phyloP scores from a whole-genome alignment of 2,888 invertebrate genomes.

The Mallateleia sp. region DNA sequence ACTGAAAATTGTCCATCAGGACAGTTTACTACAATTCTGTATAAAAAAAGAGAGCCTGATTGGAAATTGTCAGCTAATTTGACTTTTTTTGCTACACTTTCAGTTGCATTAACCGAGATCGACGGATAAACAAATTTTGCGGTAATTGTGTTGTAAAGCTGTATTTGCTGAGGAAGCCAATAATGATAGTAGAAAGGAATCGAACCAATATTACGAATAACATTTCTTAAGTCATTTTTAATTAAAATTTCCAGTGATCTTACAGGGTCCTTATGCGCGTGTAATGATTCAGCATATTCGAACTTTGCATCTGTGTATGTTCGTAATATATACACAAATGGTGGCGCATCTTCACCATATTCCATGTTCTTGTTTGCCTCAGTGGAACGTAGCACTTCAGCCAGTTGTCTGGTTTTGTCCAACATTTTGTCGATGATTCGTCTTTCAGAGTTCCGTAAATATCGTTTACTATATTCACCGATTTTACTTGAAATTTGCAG shows the following conservation, averaged over 20 bases:
- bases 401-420: neutral
- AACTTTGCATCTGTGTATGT: conserved; percentile 21
- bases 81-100: no score
- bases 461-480: neutral
- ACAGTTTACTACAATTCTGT: neutral
- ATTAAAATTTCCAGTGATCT: neutral
- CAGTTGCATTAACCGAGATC: no score
- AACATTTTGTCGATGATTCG: neutral
- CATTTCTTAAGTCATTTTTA: no score
- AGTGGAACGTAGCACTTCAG: neutral
- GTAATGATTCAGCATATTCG: neutral
- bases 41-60: no score
- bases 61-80: no score
- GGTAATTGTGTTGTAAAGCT: no score
- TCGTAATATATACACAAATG: neutral
- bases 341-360: conserved; percentile 1
- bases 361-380: conserved; percentile 7
- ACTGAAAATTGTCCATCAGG: neutral
- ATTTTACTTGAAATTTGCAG: neutral
- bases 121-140: no score
- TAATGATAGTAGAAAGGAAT: no score
- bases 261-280: conserved; percentile 6
- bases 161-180: no score
- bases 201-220: no score
- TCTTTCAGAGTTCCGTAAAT: neutral